Percentiles rank a stretch among this genome's conserved stretches.
Evolutionary conservation across 2,888 invertebrate species (phyloP).

Genomic region (Hoplodrina blanda): DNA sequence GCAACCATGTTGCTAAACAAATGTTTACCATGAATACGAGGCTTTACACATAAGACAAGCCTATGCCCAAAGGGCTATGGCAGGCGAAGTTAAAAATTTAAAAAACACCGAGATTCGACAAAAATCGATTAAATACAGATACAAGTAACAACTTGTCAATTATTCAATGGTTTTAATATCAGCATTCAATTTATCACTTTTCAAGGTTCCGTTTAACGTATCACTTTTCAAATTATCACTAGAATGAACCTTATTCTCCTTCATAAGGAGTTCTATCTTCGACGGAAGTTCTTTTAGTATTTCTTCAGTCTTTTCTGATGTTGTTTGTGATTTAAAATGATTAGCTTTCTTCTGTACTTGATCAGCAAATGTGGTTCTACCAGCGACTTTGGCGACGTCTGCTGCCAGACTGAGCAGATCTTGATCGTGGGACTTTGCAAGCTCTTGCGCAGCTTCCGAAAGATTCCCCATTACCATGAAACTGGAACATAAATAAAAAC

Average conservation of each 20-base stretch:
- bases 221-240: slow-evolving; percentile 30
- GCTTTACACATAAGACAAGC: no score
- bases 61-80: slow-evolving; percentile 4
- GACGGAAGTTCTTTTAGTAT: slow-evolving; percentile 70
- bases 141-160: not conserved
- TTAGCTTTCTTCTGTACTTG: slow-evolving; percentile 73
- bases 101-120: slow-evolving; percentile 32
- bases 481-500: slow-evolving; percentile 79
- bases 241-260: slow-evolving; percentile 40
- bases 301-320: slow-evolving; percentile 60
- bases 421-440: slow-evolving; percentile 90
- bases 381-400: slow-evolving; percentile 89
- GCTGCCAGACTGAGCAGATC: slow-evolving; percentile 90
- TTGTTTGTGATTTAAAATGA: slow-evolving; percentile 9
- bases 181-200: slow-evolving; percentile 27
- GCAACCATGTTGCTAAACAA: no score
- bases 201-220: slow-evolving; percentile 25
- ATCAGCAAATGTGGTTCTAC: slow-evolving; percentile 81
- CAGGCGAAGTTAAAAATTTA: slow-evolving; percentile 13
- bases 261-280: slow-evolving; percentile 72
- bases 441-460: slow-evolving; percentile 91
- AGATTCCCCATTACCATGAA: slow-evolving; percentile 90
- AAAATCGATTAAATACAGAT: slow-evolving; percentile 21
- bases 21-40: no score
- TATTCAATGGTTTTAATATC: slow-evolving; percentile 43